Evolutionary conservation across 2,113 vertebrate species (phyloP), one percentile per base, ranked within the genome.

Genomic region (Merops nubicus): DNA sequence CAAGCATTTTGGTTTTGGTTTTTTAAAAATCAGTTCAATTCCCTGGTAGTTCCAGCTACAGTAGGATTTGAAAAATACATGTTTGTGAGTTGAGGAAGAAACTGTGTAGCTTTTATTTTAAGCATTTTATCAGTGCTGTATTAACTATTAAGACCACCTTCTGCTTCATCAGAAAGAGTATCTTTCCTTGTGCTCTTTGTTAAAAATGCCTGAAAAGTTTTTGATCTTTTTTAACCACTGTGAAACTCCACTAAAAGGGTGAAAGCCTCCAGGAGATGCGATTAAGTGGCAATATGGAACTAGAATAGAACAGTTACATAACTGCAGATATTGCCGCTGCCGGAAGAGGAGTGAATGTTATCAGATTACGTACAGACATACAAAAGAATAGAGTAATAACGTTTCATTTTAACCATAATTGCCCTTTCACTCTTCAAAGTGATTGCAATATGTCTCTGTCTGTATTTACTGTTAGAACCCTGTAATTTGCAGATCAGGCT

Each of bases 401-500:
- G 42, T 25, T 88, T 67, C 18, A 75, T 68, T 95, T 96, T 70
- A 86, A 57, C n/a, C 78, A 91, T 62, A 95, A 97, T 86, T 96
- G 88, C 62, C 43, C 64, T 87, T 91, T 69, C 40, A 72, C 14
- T 90, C 64, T 93, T 93, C 74, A 84, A 74, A 92, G 83, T 12
- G 42, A 77, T 2, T 81, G 62, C 3, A 1, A 5, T 89, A 90
- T 51, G 56, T 69, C 45, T 72, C 65, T 50, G 56, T 88, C 75
- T 96, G 4, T 50, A 78, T 88, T 85, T 94, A 89, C 47, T 68
- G 34, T 36, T 26, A 53, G 64, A 91, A 78, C 50, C 56, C 90
- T 93, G 68, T 95, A 88, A 96, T 95, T 92, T 94, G 85, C 59
- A 85, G 87, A 94, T 93, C 59, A 88, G 45, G 31, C 56, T 77